Base-by-base conservation (phyloP, 2,113 vertebrate species). In the Hippopotamus amphibius region DNA sequence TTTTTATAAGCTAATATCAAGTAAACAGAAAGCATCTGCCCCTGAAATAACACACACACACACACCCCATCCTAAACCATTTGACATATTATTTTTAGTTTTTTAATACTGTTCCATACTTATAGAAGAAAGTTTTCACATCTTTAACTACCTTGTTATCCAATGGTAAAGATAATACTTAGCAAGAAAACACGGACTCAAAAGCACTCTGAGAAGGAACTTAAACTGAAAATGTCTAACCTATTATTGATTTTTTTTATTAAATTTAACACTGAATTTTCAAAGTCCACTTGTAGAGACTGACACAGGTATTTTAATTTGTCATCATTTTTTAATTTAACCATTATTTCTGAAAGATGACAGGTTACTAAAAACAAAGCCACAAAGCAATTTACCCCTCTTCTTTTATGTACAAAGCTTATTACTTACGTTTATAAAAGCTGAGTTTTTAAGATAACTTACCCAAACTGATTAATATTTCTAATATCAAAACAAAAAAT, bases 191-290 rank as follows among this genome's bases (percentile, higher is more conserved):
- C 26, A 71, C 33, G 8, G 41, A 94, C 55, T 95, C 61, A 95
- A 94, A 94, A 77, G 30, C 28, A 93, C 43, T 85, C 59, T 91
- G 37, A 96, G 26, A 85, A 95, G 15, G 24, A 96, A 69, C 3
- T 76, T 30, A 14, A 76, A 90, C 57, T 84, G 90, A 50, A 95
- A 83, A 53, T 53, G 65, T 41, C 50, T 61, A 90, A 30, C 16
- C 66, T 33, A 43, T 72, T 77, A 87, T 3, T 80, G 76, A 71
- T 46, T 30, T 81, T 33, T 84, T 91, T 95, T 68, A 86, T 53
- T 90, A 95, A 80, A 87, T 11, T 43, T 93, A 69, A 93, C 41
- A 55, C 22, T 88, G 74, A 88, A 87, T 81, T 95, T 97, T 79
- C 66, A 89, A 94, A 90, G 61, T 71, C 28, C 7, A 92, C 65